Percentiles rank a stretch among this genome's conserved stretches.
These are phyloP conservation scores for Himalopsyche japonica DNA, from an alignment of 2,888 invertebrate species.

Conservation along the genomic window DNA sequence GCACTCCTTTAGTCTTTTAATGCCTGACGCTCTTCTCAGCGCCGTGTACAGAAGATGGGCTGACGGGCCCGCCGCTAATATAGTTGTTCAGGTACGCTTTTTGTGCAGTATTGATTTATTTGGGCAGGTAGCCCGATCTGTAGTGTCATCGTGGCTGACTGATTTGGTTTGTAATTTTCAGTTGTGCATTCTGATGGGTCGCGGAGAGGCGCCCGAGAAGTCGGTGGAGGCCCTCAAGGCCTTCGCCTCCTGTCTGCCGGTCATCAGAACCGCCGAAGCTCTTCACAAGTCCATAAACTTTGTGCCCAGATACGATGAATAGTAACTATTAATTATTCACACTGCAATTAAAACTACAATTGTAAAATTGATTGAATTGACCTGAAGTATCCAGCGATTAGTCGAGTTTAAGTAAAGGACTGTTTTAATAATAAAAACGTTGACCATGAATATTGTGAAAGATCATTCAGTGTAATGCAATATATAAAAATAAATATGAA, in stretches of 20 bases:
- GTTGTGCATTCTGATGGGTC: slow-evolving; percentile 57
- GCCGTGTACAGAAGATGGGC: slow-evolving; percentile 23
- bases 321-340: neutral
- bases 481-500: too few relatives aligned
- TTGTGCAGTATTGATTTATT: neutral
- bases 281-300: slow-evolving; percentile 42
- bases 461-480: too few relatives aligned
- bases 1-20: slow-evolving; percentile 13
- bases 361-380: too few relatives aligned
- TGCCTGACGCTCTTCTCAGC: slow-evolving; percentile 15
- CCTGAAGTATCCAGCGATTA: too few relatives aligned
- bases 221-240: slow-evolving; percentile 50
- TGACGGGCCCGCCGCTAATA: slow-evolving; percentile 16
- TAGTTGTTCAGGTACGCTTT: slow-evolving; percentile 19
- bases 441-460: too few relatives aligned
- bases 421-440: too few relatives aligned
- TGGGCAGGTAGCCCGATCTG: too few relatives aligned
- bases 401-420: too few relatives aligned
- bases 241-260: slow-evolving; percentile 44
- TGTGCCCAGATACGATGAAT: neutral
- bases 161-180: slow-evolving; percentile 37
- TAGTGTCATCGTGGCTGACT: too few relatives aligned
- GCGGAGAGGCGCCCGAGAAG: slow-evolving; percentile 46
- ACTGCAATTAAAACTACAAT: too few relatives aligned
- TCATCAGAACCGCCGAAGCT: slow-evolving; percentile 33